Conservation (phyloP, 2,797 vertebrate species). For the Periophthalmus magnuspinnatus region DNA sequence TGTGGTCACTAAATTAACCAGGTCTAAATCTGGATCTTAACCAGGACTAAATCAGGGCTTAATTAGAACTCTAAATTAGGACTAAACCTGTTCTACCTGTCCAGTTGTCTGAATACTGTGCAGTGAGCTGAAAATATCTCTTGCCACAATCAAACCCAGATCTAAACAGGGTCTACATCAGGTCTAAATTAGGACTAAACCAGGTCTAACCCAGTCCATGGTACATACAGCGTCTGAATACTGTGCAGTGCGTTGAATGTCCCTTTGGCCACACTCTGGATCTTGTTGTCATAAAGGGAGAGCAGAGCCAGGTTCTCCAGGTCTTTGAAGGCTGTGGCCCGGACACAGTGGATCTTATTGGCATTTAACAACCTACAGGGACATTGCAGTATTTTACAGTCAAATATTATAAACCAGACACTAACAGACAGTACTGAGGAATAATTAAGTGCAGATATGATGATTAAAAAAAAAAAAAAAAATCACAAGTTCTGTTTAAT, state of each 20-base stretch:
- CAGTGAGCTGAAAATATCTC: no score
- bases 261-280: constrained; percentile 93
- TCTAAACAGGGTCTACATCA: background rate
- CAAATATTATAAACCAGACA: background rate
- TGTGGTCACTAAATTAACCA: background rate
- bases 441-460: background rate
- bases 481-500: no score
- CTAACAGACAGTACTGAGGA: background rate
- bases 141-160: background rate
- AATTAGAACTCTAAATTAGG: no score
- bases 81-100: no score
- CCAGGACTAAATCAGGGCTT: background rate
- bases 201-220: background rate
- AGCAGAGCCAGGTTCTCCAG: constrained; percentile 93
- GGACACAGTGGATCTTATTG: constrained; percentile 95
- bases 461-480: no score
- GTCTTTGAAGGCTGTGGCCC: constrained; percentile 88
- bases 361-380: constrained; percentile 90
- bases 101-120: no score
- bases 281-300: constrained; percentile 97
- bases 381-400: constrained; percentile 1
- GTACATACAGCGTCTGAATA: constrained; percentile 94
- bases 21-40: background rate
- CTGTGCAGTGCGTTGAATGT: constrained; percentile 89
- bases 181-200: background rate